phyloP scores from a whole-genome alignment of 1,140 invertebrate species.

The Drosophila elegans region DNA sequence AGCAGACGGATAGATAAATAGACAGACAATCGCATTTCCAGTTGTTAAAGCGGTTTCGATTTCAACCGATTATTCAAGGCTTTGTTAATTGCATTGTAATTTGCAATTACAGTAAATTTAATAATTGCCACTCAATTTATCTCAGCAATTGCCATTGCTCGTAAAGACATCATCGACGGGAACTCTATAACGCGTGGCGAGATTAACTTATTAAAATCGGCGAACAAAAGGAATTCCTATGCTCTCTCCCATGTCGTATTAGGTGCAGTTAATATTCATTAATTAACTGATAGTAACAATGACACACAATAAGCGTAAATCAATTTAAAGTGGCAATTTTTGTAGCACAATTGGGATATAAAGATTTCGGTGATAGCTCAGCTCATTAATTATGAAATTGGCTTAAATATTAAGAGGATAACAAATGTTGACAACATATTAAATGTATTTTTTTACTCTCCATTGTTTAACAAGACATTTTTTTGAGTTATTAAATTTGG shows the following conservation, averaged over 20 bases:
- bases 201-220: constrained; percentile 21
- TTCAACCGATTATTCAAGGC: constrained; percentile 44
- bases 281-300: constrained; percentile 21
- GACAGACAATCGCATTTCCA: constrained; percentile 29
- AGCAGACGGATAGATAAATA: background rate
- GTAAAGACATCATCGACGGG: constrained; percentile 1
- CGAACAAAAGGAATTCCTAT: constrained; percentile 29
- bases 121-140: constrained; percentile 53
- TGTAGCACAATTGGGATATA: background rate
- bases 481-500: no score
- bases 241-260: constrained; percentile 10
- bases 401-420: background rate
- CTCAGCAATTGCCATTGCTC: background rate
- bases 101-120: constrained; percentile 62
- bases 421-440: background rate
- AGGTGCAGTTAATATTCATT: constrained; percentile 12
- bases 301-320: constrained; percentile 8
- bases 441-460: no score
- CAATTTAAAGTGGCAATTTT: constrained; percentile 1
- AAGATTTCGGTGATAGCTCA: background rate
- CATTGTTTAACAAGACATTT: no score
- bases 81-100: constrained; percentile 67
- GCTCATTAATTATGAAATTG: no score
- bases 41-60: constrained; percentile 46
- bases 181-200: constrained; percentile 32